These are phyloP conservation scores for Styela plicata DNA, from an alignment of 23 tunicate genomes.

Conservation along the genomic window DNA sequence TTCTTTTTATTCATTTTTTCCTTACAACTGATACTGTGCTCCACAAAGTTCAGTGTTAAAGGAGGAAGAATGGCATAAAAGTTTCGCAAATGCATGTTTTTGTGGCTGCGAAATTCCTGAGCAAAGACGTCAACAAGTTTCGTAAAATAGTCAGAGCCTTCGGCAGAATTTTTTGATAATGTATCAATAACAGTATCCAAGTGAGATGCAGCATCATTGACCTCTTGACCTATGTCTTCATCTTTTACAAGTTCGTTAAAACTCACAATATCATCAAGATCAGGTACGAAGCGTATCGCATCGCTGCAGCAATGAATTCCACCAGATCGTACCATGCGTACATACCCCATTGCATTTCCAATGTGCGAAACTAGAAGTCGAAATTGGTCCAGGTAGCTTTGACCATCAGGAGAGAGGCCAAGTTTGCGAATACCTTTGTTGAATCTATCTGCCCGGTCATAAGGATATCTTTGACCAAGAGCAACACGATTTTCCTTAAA, in stretches of 20 bases:
- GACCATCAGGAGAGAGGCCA: conserved; percentile 71
- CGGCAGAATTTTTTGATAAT: conserved; percentile 75
- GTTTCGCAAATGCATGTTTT: conserved; percentile 81
- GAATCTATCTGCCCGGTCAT: conserved; percentile 80
- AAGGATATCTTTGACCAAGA: conserved; percentile 65
- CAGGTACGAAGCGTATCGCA: conserved; percentile 85
- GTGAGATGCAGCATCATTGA: conserved; percentile 59
- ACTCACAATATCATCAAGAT: conserved; percentile 80
- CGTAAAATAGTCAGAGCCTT: conserved; percentile 77
- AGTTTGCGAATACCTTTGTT: conserved; percentile 81
- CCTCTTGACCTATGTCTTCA: conserved; percentile 68
- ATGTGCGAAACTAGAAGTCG: conserved; percentile 81
- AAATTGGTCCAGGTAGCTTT: conserved; percentile 79
- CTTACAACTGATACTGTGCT: conserved; percentile 75
- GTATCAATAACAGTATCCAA: conserved; percentile 67
- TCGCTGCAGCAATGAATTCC: conserved; percentile 89
- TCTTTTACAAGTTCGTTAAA: conserved; percentile 77
- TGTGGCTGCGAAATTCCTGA: conserved; percentile 70
- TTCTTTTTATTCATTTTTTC: conserved; percentile 96
- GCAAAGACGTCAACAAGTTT: conserved; percentile 80
- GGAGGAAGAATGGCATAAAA: conserved; percentile 87
- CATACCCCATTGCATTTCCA: conserved; percentile 95
- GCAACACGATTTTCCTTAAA: conserved; percentile 81
- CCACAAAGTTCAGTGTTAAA: conserved; percentile 87
- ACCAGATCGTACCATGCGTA: conserved; percentile 87